A percentile compares a stretch with the other conserved stretches of the same genome.
phyloP scores from a whole-genome alignment of 1,140 invertebrate genomes.

The Caenorhabditis inopinata region DNA sequence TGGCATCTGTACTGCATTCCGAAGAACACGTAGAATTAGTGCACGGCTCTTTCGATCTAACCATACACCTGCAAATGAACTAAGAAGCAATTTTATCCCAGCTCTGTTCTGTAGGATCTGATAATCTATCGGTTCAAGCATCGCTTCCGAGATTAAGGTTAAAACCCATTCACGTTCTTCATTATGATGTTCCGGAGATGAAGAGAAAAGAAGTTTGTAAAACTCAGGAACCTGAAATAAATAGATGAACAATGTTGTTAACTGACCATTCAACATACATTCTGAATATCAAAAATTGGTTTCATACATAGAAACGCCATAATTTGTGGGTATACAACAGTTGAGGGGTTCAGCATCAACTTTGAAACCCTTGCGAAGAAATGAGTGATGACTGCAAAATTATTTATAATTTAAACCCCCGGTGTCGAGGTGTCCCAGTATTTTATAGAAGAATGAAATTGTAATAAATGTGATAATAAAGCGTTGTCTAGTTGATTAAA shows the following conservation, averaged over 20 bases:
- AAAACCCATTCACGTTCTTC: slow-evolving; percentile 57
- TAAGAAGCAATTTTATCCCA: slow-evolving; percentile 40
- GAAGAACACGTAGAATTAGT: slow-evolving; percentile 34
- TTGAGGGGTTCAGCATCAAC: slow-evolving; percentile 49
- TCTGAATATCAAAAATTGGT: slow-evolving; percentile 52
- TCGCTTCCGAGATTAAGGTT: slow-evolving; percentile 47
- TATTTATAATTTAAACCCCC: no score
- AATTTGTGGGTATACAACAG: slow-evolving; percentile 53
- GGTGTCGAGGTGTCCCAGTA: no score
- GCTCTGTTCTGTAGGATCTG: slow-evolving; percentile 50
- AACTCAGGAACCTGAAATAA: slow-evolving; percentile 54
- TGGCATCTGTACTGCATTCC: slow-evolving; percentile 41
- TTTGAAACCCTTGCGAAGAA: slow-evolving; percentile 60
- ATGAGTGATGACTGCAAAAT: slow-evolving; percentile 58
- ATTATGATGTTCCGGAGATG: slow-evolving; percentile 50
- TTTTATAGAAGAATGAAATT: no score
- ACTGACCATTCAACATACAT: slow-evolving; percentile 19
- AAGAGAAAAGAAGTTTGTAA: slow-evolving; percentile 58
- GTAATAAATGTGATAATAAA: no score
- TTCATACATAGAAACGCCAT: slow-evolving; percentile 57
- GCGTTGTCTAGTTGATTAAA: no score
- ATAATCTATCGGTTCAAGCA: slow-evolving; percentile 58
- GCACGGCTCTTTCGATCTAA: slow-evolving; percentile 38
- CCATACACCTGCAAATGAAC: slow-evolving; percentile 32
- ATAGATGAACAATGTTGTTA: background rate